phyloP scores from a whole-genome alignment of 1,140 invertebrate species.

The Drosophila navojoa region DNA sequence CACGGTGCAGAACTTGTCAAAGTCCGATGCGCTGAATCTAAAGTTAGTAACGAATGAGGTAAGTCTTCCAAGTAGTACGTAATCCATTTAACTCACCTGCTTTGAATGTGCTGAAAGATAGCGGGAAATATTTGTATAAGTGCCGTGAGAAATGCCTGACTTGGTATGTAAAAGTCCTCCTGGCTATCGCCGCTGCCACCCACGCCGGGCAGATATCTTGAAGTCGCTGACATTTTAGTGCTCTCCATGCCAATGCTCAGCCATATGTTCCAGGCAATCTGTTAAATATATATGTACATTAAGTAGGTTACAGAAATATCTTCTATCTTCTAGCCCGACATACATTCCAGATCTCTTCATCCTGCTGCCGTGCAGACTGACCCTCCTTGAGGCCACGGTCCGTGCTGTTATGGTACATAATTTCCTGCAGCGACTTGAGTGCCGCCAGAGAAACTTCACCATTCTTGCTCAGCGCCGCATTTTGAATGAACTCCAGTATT shows the following conservation, averaged over 20 bases:
- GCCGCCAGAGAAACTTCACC: conserved; percentile 97
- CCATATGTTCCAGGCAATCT: conserved; percentile 92
- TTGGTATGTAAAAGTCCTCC: conserved; percentile 91
- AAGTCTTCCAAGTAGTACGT: not conserved
- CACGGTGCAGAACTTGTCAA: conserved; percentile 91
- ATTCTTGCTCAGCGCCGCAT: conserved; percentile 94
- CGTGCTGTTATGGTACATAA: conserved; percentile 87
- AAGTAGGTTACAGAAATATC: not conserved
- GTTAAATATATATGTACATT: not conserved
- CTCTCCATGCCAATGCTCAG: conserved; percentile 92
- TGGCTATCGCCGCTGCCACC: conserved; percentile 56
- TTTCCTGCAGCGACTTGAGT: conserved; percentile 97
- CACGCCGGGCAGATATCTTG: conserved; percentile 55
- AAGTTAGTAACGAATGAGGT: not conserved
- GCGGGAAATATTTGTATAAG: conserved; percentile 97
- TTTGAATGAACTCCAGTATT: conserved; percentile 96
- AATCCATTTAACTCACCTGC: conserved; percentile 85
- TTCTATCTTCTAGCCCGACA: not conserved
- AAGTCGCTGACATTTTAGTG: conserved; percentile 87
- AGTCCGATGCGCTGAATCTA: conserved; percentile 90
- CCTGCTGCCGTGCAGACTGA: conserved; percentile 80
- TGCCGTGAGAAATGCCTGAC: conserved; percentile 95
- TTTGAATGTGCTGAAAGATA: conserved; percentile 95
- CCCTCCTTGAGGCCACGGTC: conserved; percentile 67
- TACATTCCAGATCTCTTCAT: conserved; percentile 89